These are phyloP conservation scores for Tiliacea citrago DNA, from an alignment of 2,888 invertebrate species.

Conservation along the genomic window DNA sequence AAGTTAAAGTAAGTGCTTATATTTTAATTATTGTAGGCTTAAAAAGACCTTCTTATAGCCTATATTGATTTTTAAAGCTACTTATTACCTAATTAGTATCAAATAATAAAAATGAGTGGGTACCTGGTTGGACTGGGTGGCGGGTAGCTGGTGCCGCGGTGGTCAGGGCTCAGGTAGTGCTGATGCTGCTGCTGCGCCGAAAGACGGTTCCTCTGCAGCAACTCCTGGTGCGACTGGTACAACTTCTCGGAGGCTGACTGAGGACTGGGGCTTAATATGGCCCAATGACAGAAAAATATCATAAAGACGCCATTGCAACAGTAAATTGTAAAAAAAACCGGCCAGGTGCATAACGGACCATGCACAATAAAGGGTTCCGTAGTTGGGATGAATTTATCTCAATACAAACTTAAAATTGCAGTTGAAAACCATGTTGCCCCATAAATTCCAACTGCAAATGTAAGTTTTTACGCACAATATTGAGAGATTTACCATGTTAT, in stretches of 20 bases:
- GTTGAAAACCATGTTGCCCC: no score
- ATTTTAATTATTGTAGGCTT: background rate
- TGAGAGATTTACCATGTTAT: no score
- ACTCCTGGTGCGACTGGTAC: conserved; percentile 82
- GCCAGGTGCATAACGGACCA: no score
- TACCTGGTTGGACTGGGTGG: conserved; percentile 93
- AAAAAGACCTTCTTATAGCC: background rate
- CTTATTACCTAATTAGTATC: conserved; percentile 1
- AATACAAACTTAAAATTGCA: no score
- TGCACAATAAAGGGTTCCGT: no score
- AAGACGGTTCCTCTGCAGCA: conserved; percentile 81
- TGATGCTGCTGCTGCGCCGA: conserved; percentile 70
- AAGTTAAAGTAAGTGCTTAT: background rate
- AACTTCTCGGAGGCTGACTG: conserved; percentile 81
- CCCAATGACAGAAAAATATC: background rate
- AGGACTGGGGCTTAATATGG: conserved; percentile 67
- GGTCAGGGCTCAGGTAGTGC: conserved; percentile 86
- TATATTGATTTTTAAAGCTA: background rate
- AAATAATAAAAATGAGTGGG: background rate
- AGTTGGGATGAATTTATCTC: no score
- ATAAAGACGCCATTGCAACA: background rate
- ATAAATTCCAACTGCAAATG: no score
- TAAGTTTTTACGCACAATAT: no score
- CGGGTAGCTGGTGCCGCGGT: conserved; percentile 95
- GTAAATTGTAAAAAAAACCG: background rate